Percentiles rank a stretch among this genome's conserved stretches.
Conservation (phyloP, 2,113 vertebrate genomes). For the Elaphurus davidianus region DNA sequence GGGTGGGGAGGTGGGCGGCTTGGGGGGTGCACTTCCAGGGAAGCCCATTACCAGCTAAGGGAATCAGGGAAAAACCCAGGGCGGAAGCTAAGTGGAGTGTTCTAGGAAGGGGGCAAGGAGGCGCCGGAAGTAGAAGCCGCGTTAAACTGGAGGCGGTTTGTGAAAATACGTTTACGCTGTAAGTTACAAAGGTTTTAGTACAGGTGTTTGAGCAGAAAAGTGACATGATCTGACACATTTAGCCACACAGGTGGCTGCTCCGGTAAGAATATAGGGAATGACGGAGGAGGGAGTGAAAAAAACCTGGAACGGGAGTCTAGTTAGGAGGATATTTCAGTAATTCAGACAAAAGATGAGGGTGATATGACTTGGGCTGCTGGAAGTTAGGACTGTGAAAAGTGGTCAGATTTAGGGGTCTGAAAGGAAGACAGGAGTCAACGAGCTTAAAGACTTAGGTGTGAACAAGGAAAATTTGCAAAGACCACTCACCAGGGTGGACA, state of each 20-base stretch:
- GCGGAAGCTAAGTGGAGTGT: background rate
- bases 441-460: background rate
- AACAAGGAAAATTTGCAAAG: background rate
- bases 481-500: background rate
- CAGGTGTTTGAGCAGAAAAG: background rate
- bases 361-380: background rate
- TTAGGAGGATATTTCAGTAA: background rate
- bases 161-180: background rate
- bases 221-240: background rate
- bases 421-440: no score
- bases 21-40: background rate
- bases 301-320: background rate
- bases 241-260: background rate
- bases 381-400: background rate
- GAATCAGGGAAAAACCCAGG: background rate
- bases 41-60: background rate
- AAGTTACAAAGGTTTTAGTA: background rate
- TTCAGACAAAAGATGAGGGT: background rate
- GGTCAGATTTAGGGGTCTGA: background rate
- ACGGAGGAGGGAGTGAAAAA: rapidly evolving
- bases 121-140: background rate
- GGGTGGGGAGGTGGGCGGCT: background rate
- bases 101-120: background rate
- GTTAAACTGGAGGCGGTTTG: no score
- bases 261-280: no score